Evolutionary conservation across 2,888 invertebrate genomes (phyloP), one percentile per base, ranked within the genome.

Genomic region (Polia nebulosa): DNA sequence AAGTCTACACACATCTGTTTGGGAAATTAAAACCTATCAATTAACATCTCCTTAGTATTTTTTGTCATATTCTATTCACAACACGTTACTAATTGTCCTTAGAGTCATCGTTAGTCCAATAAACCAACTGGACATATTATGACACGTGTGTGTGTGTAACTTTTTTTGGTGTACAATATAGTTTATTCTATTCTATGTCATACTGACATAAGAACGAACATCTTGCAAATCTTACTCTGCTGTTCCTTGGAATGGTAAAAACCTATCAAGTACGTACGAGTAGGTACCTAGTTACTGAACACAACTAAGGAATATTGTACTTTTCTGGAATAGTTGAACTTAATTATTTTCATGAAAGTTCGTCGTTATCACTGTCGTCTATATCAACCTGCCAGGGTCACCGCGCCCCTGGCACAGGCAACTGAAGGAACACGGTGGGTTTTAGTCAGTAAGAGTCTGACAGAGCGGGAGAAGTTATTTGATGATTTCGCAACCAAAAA

Each of bases 1-100:
- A 29, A 59, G 0, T 22, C 60, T 29, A 63, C 62, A 62, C 49
- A 63, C 62, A 62, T 39, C 34, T 66, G 20, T 45, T 44, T 22
- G 17, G 17, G 41, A 27, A 22, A 34, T 58, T 20, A 25, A 49
- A 36, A 44, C 15, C n/a, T 0, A 62, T 29, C 17, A 71, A 56
- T 72, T 63, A 63, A 36, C 55, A 63, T 22, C n/a, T 32, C 29
- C 9, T 45, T 32, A 11, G 11, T 45, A 32, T 39, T 32, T 17
- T 25, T 45, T 51, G 9, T n/a, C 0, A 53, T 44, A 15, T 63
- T 36, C 22, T n/a, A n/a, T 36, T 51, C n/a, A 1, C 69, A 41
- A 41, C 41, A 13, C 0, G 2, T 9, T 53, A 61, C n/a, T 61
- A 71, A 70, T 53, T 70, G 45, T 45, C 39, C 52, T 53, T 45